Evolutionary conservation across 2,888 invertebrate species (phyloP), one percentile per base, ranked within the genome.

Genomic region (Lysandra bellargus): DNA sequence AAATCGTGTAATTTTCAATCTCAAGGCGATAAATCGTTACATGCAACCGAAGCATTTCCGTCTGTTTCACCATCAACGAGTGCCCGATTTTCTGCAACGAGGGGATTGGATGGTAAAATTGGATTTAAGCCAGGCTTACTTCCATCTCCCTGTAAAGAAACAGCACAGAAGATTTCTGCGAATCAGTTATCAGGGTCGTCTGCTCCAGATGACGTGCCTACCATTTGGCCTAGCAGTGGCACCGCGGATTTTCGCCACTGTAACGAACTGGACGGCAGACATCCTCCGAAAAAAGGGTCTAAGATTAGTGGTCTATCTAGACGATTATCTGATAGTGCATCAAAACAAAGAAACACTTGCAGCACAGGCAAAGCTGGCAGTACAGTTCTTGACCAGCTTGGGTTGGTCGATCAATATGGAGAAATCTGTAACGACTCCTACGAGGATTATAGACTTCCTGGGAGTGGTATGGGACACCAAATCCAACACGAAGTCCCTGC

Each of bases 151-250:
- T 14, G 30, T 69, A 78, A 69, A 44, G 7, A 33, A 30, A 14
- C 69, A 49, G 72, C 78, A 78, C 49, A 78, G 78, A 49, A 64
- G 69, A 49, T 78, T 72, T 72, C 72, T 78, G 0, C 72, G 72
- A 33, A 76, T 72, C n/a, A 69, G 74, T 30, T 74, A 64, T 73
- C 61, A 79, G 37, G 75, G 75, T 53, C 37, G 5, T 49, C 64
- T 83, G 4, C 78, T 81, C 7, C 83, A 83, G 49, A 80, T 83
- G 80, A 82, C 81, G 12, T 83, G 81, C 72, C 80, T 83, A 4
- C 82, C 82, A 23, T 83, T 83, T 72, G 83, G 83, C 30, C 76
- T 83, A 60, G 78, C 81, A 30, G 80, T 82, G 44, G 80, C 82
- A n/a, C 83, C 83, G 17, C 60, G 76, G 9, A 82, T 82, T 37